Percentiles rank a stretch among this genome's conserved stretches.
Conservation (phyloP, 2,113 vertebrate species). For the Bufo gargarizans region DNA sequence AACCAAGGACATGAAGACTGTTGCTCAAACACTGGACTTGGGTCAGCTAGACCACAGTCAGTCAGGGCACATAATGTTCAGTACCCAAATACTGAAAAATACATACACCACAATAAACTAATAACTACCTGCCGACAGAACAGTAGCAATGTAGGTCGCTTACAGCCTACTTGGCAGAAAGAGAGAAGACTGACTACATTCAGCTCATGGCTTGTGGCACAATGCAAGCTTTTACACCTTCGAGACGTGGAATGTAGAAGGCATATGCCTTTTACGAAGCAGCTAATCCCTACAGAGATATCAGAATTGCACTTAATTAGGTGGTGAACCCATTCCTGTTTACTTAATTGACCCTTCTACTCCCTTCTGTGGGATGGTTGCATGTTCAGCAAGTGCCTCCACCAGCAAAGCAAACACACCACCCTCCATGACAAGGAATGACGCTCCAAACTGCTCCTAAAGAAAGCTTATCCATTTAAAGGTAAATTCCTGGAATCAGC, state of each 20-base stretch:
- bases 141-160: not conserved
- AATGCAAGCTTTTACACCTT: not conserved
- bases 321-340: not conserved
- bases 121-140: not conserved
- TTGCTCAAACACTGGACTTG: too few relatives aligned
- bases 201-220: not conserved
- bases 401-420: conserved; percentile 15
- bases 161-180: not conserved
- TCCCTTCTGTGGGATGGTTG: conserved; percentile 34
- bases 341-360: conserved; percentile 14
- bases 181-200: not conserved
- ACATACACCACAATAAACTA: not conserved
- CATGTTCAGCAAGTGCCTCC: conserved; percentile 20
- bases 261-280: not conserved
- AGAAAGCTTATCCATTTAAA: not conserved
- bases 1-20: too few relatives aligned
- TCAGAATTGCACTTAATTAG: conserved; percentile 20
- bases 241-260: not conserved
- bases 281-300: not conserved
- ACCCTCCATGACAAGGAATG: not conserved
- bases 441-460: not conserved
- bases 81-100: not conserved
- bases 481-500: too few relatives aligned
- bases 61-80: not conserved
- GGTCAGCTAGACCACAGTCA: too few relatives aligned